These are phyloP conservation scores for Trididemnum nubilum DNA, from an alignment of 23 tunicate species.

Conservation along the genomic window DNA sequence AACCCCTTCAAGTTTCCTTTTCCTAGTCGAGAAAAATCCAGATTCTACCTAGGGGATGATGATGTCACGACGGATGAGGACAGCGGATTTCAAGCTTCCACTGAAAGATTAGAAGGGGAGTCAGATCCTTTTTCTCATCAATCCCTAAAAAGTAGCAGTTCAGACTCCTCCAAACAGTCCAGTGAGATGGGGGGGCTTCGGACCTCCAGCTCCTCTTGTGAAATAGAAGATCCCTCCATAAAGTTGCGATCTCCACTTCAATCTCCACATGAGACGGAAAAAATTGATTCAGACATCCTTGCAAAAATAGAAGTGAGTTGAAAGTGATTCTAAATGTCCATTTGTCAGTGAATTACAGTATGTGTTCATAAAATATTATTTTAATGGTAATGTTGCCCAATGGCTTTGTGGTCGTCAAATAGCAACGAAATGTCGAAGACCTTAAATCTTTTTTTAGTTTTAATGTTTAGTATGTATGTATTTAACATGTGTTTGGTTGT, in stretches of 20 bases:
- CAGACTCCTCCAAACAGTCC: background rate
- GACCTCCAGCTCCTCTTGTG: background rate
- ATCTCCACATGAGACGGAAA: background rate
- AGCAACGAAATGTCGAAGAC: no score
- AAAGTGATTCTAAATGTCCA: no score
- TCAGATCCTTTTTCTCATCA: background rate
- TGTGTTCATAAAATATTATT: no score
- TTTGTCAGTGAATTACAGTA: no score
- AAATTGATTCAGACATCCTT: slow-evolving; percentile 54
- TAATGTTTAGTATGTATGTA: no score
- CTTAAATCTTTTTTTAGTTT: no score
- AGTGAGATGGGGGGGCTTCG: background rate
- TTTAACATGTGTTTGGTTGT: no score
- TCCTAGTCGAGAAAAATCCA: background rate
- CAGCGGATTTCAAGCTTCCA: slow-evolving; percentile 48
- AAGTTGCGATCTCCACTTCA: background rate
- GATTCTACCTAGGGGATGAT: slow-evolving; percentile 13
- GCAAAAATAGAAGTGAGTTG: slow-evolving; percentile 59
- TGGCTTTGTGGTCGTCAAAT: no score
- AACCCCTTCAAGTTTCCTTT: background rate
- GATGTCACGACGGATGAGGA: slow-evolving; percentile 45
- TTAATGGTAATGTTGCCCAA: no score
- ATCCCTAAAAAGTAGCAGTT: background rate
- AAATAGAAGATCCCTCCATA: background rate
- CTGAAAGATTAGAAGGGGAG: slow-evolving; percentile 11